phyloP scores from a whole-genome alignment of 2,888 invertebrate genomes.

The Keiferia lycopersicella region DNA sequence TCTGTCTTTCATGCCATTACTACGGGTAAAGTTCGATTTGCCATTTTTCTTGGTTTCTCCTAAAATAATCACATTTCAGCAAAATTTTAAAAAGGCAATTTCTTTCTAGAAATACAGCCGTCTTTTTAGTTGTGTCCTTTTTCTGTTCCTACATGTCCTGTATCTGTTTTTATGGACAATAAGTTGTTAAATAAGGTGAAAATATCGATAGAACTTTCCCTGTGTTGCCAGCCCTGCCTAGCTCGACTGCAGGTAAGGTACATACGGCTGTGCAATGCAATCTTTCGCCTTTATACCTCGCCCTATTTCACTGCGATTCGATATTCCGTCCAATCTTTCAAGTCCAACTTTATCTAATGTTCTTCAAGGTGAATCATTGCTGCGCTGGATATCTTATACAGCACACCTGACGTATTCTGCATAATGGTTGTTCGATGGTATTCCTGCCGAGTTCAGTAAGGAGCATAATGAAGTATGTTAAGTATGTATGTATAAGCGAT shows the following conservation, averaged over 20 bases:
- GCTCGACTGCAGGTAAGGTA: constrained; percentile 56
- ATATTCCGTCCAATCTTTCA: constrained; percentile 53
- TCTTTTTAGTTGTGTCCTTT: too few relatives aligned
- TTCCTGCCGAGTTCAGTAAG: not conserved
- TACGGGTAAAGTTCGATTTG: constrained; percentile 13
- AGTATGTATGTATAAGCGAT: too few relatives aligned
- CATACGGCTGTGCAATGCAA: constrained; percentile 48
- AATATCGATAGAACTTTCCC: constrained; percentile 10
- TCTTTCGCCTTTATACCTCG: constrained; percentile 64
- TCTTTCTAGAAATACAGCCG: too few relatives aligned
- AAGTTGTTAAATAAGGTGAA: too few relatives aligned
- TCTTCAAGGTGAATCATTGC: constrained; percentile 19
- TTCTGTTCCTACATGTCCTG: too few relatives aligned
- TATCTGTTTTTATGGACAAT: too few relatives aligned
- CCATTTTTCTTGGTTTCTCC: not conserved
- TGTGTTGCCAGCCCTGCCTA: constrained; percentile 47
- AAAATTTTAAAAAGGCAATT: not conserved
- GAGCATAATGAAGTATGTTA: too few relatives aligned
- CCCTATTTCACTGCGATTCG: constrained; percentile 62
- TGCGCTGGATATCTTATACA: constrained; percentile 6
- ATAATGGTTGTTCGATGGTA: not conserved
- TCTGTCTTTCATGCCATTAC: constrained; percentile 36
- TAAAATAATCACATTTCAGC: too few relatives aligned
- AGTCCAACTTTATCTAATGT: constrained; percentile 30
- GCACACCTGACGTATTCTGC: constrained; percentile 5